Evolutionary conservation across 2,888 invertebrate genomes (phyloP).

Genomic region (Nemotelus pantherinus): DNA sequence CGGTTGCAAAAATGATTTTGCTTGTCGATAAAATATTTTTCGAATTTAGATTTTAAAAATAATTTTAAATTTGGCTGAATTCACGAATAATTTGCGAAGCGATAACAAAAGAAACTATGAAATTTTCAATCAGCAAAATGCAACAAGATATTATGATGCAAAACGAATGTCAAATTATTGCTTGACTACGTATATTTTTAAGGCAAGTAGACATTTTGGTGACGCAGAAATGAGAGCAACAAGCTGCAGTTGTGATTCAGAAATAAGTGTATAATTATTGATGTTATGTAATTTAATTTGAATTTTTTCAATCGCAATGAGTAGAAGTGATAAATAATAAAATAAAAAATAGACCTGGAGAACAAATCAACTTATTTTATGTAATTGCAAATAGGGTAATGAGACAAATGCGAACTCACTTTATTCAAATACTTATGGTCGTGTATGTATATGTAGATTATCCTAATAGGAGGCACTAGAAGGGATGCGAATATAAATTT

Average conservation of each 20-base stretch:
- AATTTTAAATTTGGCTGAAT: no score
- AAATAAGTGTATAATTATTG: slow-evolving; percentile 16
- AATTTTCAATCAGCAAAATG: no score
- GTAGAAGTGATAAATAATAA: slow-evolving; percentile 67
- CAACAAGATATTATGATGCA: no score
- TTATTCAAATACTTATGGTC: slow-evolving; percentile 54
- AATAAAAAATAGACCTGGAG: slow-evolving; percentile 62
- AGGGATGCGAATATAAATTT: slow-evolving; percentile 54
- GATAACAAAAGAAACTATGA: no score
- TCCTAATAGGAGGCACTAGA: slow-evolving; percentile 66
- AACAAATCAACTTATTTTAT: slow-evolving; percentile 26
- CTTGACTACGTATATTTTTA: not conserved
- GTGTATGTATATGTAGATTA: slow-evolving; percentile 53
- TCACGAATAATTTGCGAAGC: no score
- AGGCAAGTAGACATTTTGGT: slow-evolving; percentile 49
- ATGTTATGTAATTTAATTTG: slow-evolving; percentile 26
- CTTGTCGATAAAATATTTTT: slow-evolving; percentile 32
- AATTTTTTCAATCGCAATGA: slow-evolving; percentile 67
- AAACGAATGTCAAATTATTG: not conserved
- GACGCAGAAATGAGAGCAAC: slow-evolving; percentile 47
- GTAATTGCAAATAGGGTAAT: slow-evolving; percentile 24
- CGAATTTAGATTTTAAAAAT: not conserved
- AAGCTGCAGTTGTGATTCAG: slow-evolving; percentile 65
- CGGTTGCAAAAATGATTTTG: slow-evolving; percentile 43
- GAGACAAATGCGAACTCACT: slow-evolving; percentile 52